These are phyloP conservation scores for Drosophila virilis DNA, from an alignment of 1,140 invertebrate genomes.

Conservation along the genomic window DNA sequence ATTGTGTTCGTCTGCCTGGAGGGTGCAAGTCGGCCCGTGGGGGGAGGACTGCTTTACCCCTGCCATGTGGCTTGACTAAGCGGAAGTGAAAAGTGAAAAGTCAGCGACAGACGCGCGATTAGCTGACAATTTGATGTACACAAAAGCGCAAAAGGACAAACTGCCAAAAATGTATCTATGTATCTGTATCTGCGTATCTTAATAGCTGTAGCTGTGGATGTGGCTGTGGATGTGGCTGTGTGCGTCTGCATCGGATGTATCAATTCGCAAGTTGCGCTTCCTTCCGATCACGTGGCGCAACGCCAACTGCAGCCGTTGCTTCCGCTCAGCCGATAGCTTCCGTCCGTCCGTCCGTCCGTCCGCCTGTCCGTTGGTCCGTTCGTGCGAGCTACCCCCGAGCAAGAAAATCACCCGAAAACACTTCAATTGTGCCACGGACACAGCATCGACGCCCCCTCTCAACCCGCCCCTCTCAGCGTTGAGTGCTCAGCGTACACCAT, in stretches of 20 bases:
- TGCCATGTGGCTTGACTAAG: neutral
- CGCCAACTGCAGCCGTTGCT: conserved; percentile 76
- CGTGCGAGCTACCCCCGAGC: conserved; percentile 19
- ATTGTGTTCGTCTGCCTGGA: too few relatives aligned
- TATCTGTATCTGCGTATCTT: neutral
- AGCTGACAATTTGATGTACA: conserved; percentile 72
- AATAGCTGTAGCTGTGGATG: neutral
- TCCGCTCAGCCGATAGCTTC: conserved; percentile 79
- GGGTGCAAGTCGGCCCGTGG: too few relatives aligned
- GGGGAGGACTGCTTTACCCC: too few relatives aligned
- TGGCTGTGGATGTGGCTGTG: neutral
- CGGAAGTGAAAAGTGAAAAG: conserved; percentile 53
- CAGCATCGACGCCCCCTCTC: conserved; percentile 12
- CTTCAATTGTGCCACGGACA: conserved; percentile 41
- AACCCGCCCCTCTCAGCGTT: neutral
- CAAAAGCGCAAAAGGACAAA: neutral
- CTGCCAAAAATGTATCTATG: neutral
- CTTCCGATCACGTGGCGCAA: conserved; percentile 80
- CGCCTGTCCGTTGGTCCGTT: conserved; percentile 29
- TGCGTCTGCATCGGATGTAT: conserved; percentile 76
- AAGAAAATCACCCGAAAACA: conserved; percentile 4
- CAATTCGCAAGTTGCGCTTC: conserved; percentile 80
- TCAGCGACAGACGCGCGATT: conserved; percentile 62
- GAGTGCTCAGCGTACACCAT: conserved; percentile 2
- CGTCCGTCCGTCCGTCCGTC: conserved; percentile 52